phyloP scores from a whole-genome alignment of 2,113 vertebrate genomes.

The Nicator chloris region DNA sequence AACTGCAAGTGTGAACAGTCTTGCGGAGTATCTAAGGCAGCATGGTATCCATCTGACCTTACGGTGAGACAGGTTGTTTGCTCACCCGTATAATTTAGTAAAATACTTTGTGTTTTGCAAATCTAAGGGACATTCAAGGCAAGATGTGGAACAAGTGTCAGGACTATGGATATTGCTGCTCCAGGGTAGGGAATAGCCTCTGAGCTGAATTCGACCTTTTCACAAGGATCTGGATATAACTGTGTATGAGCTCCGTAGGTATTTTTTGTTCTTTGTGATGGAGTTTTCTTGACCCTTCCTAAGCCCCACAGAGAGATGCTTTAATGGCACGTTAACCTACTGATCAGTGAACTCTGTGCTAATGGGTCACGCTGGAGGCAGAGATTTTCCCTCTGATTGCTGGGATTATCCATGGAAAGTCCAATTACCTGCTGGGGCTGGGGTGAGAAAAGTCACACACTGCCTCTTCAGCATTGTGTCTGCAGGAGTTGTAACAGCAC shows the following conservation, averaged over 20 bases:
- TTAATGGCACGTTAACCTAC: slow-evolving; percentile 19
- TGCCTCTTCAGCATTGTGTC: not conserved
- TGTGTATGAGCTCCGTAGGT: not conserved
- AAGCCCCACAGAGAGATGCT: slow-evolving; percentile 10
- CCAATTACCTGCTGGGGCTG: slow-evolving; percentile 24
- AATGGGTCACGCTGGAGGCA: slow-evolving; percentile 19
- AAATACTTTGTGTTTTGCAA: not conserved
- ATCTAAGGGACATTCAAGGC: not conserved
- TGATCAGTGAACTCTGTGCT: slow-evolving; percentile 51
- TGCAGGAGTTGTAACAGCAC: not conserved
- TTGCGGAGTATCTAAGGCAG: not conserved
- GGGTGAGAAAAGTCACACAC: slow-evolving; percentile 20
- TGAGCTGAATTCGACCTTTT: not conserved
- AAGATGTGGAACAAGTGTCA: not conserved
- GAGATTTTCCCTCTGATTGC: slow-evolving; percentile 48
- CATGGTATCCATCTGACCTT: not conserved
- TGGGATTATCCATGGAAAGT: slow-evolving; percentile 50
- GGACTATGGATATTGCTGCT: not conserved
- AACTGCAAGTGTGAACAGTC: not conserved
- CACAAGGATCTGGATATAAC: not conserved
- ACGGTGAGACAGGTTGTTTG: not conserved
- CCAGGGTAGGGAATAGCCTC: not conserved
- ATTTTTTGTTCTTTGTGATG: not conserved
- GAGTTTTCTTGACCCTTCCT: slow-evolving; percentile 43
- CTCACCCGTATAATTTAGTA: not conserved